Base-by-base conservation (phyloP, 2,888 invertebrate genomes). In the Drosophila antonietae region DNA sequence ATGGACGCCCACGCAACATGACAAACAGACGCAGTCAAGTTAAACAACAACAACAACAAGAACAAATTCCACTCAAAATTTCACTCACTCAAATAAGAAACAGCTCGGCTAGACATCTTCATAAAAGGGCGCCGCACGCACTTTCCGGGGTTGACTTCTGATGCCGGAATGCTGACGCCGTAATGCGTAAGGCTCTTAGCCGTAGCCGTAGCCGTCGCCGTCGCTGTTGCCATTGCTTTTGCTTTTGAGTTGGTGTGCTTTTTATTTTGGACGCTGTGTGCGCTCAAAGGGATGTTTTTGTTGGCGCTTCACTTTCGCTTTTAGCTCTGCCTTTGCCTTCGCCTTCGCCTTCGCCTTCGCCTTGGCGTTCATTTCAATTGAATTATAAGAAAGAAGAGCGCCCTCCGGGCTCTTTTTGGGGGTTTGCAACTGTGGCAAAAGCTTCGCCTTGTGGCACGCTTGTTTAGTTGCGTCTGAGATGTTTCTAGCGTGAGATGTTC, bases 401-500 rank as follows among this genome's bases (percentile, higher is more conserved):
- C 65, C 75, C 56, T 49, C 63, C 71, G 44, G 62, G 62, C 65
- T 12, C 33, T n/a, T 31, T n/a, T 51, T 51, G 44, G 20, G 64
- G 52, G 43, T 39, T 23, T 44, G 33, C 46, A 5, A n/a, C 28
- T 10, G 35, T 15, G 47, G 28, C 53, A 37, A 83, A 85, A 86
- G 85, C 84, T 85, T 81, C 77, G 62, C 68, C 71, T 78, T 59
- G 63, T 35, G 52, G 59, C 65, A 35, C 78, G 39, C 41, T 78
- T 78, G 78, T 83, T 90, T 89, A 91, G 91, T 91, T 86, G 88
- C 80, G 68, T 80, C 80, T 90, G 91, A 91, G 91, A 90, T 91
- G 91, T 85, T 89, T 89, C 84, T 83, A 81, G 81, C 90, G 90
- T 90, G 91, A 90, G 90, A 90, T 91, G 91, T 91, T 86, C 80